These are phyloP conservation scores for Formicarius rufipectus DNA, from an alignment of 2,113 vertebrate genomes.

Conservation along the genomic window DNA sequence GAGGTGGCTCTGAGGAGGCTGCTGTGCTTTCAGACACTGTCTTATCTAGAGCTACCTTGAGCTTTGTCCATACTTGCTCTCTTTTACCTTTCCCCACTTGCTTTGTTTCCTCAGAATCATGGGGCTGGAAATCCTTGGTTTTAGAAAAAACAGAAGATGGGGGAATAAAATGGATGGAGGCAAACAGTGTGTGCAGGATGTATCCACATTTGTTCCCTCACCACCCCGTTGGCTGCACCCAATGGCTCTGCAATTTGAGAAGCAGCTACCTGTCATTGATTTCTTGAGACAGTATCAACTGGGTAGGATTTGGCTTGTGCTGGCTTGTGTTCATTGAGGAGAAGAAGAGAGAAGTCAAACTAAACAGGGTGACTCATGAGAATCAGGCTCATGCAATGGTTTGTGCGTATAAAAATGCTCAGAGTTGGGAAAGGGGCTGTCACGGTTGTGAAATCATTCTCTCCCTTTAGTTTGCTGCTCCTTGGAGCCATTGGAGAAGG, in stretches of 20 bases:
- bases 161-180: neutral
- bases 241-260: neutral
- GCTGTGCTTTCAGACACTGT: neutral
- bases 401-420: neutral
- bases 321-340: neutral
- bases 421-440: neutral
- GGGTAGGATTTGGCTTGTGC: constrained; percentile 3
- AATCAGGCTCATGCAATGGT: neutral
- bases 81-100: neutral
- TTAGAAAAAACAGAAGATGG: neutral
- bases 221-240: neutral
- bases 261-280: neutral
- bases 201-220: neutral
- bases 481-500: neutral
- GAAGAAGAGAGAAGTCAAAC: neutral
- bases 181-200: neutral
- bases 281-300: neutral
- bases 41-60: neutral
- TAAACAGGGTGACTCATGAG: neutral
- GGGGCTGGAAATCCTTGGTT: neutral
- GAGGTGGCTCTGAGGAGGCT: neutral
- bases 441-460: accelerated
- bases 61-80: neutral
- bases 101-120: neutral
- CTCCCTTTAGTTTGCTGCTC: neutral